These are phyloP conservation scores for Atta texana DNA, from an alignment of 1,140 invertebrate species.

Conservation along the genomic window DNA sequence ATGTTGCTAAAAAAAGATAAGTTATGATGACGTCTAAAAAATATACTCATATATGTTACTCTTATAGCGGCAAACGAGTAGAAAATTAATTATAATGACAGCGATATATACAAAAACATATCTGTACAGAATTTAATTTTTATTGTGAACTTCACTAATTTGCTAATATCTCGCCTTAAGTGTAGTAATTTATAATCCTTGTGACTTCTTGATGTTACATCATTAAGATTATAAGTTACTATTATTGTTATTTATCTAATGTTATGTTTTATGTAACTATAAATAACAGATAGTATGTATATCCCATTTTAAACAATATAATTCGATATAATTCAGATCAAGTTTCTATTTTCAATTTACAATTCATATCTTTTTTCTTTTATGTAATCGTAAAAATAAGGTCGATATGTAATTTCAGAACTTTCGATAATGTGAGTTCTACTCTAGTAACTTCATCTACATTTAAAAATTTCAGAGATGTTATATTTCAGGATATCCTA, in stretches of 20 bases:
- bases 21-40: background rate
- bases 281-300: background rate
- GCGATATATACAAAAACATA: background rate
- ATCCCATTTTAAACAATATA: background rate
- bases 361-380: background rate
- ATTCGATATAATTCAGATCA: background rate
- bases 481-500: background rate
- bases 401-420: background rate
- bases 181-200: conserved; percentile 16
- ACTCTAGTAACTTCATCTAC: background rate
- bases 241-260: conserved; percentile 16
- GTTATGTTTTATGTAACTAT: background rate
- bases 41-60: background rate
- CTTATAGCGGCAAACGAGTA: background rate
- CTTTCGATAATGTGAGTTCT: background rate
- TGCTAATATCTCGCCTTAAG: background rate
- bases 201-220: background rate
- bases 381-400: background rate
- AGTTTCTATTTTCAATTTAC: background rate
- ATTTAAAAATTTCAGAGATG: background rate
- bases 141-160: conserved; percentile 1
- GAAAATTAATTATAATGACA: background rate
- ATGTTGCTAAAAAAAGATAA: background rate
- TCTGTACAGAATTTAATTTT: conserved; percentile 9
- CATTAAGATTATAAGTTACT: background rate